These are phyloP conservation scores for Meliscaeva auricollis DNA, from an alignment of 2,888 invertebrate genomes.

Conservation along the genomic window DNA sequence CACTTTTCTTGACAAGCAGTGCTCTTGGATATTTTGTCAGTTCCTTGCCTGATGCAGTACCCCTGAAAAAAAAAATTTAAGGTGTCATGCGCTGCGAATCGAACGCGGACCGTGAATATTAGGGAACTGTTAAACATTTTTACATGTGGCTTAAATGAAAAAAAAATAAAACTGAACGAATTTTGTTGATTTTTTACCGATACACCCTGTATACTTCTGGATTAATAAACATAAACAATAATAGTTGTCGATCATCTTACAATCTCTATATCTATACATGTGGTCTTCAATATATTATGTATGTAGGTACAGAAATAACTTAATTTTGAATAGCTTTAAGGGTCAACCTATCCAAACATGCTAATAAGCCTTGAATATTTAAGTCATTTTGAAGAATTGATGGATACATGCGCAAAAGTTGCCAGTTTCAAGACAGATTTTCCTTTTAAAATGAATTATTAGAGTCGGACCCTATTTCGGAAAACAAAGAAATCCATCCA, in stretches of 20 bases:
- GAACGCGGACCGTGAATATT: no score
- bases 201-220: constrained; percentile 2
- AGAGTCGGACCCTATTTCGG: constrained; percentile 45
- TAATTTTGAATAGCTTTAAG: constrained; percentile 30
- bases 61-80: no score
- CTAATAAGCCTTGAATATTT: constrained; percentile 51
- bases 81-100: no score
- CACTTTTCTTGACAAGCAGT: no score
- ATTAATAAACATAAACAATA: not conserved
- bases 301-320: not conserved
- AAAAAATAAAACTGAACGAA: no score
- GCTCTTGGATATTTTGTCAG: no score
- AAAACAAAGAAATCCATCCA: constrained; percentile 23
- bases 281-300: no score
- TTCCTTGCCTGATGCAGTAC: no score
- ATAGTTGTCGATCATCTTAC: constrained; percentile 61
- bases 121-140: no score
- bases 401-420: constrained; percentile 56
- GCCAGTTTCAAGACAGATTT: constrained; percentile 33
- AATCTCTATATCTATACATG: constrained; percentile 12
- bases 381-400: constrained; percentile 39
- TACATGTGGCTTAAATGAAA: no score
- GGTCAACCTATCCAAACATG: constrained; percentile 20
- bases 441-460: constrained; percentile 61
- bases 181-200: not conserved